phyloP scores from a whole-genome alignment of 2,888 invertebrate species.

The Steinernema scapterisci region DNA sequence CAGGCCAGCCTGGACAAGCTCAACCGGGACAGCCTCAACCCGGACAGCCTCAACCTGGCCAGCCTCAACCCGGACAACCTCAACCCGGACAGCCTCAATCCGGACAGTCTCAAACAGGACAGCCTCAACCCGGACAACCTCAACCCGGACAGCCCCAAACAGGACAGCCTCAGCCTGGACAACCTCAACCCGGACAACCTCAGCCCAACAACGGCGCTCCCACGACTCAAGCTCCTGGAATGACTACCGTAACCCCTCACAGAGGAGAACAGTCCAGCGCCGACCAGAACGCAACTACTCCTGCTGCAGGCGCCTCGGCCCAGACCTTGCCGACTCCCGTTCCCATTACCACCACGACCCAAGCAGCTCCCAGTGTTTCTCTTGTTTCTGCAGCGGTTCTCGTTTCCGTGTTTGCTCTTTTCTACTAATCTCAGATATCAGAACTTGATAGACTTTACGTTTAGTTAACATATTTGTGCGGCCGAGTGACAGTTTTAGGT shows the following conservation, averaged over 20 bases:
- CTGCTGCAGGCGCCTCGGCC: neutral
- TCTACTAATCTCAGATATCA: neutral
- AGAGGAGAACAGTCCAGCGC: conserved; percentile 10
- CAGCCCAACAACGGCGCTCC: neutral
- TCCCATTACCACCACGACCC: neutral
- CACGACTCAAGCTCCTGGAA: neutral
- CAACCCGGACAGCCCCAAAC: neutral
- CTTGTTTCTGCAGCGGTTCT: neutral
- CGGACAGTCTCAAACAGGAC: too few species aligned
- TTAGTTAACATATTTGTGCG: too few species aligned
- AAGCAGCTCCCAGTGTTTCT: neutral
- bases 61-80: neutral
- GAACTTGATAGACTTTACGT: too few species aligned
- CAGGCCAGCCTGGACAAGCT: neutral
- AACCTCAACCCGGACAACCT: neutral
- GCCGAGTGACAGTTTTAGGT: too few species aligned
- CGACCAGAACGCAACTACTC: neutral
- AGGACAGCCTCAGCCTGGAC: neutral
- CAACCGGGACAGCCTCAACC: neutral
- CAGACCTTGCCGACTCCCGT: neutral
- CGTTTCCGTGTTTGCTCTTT: neutral
- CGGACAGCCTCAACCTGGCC: neutral
- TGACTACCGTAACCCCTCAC: neutral
- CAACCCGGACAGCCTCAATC: neutral
- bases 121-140: neutral